A percentile compares a stretch with the other conserved stretches of the same genome.
phyloP scores from a whole-genome alignment of 2,797 vertebrate species.

The Sebastes kiyomatsui region DNA sequence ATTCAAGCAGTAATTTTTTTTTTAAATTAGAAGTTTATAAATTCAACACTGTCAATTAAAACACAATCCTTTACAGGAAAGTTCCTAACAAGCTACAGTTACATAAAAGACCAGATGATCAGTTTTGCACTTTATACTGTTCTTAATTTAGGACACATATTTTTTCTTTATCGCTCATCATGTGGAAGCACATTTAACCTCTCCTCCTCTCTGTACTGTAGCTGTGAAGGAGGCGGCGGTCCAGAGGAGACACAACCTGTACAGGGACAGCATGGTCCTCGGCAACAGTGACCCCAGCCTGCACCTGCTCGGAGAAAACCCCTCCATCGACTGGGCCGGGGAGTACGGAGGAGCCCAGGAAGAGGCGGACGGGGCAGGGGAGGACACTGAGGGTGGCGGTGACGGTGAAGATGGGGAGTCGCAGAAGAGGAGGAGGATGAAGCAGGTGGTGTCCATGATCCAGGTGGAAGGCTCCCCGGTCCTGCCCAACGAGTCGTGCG shows the following conservation, averaged over 20 bases:
- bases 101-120: not conserved
- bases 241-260: slow-evolving; percentile 95
- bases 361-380: not conserved
- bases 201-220: slow-evolving; percentile 70
- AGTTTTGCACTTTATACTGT: not conserved
- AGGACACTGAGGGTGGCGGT: slow-evolving; percentile 15
- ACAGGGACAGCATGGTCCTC: slow-evolving; percentile 94
- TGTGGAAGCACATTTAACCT: not conserved
- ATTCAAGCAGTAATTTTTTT: too few species aligned
- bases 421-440: slow-evolving; percentile 84
- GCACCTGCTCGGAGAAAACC: slow-evolving; percentile 87
- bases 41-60: too few species aligned
- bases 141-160: not conserved
- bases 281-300: slow-evolving; percentile 94
- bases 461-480: slow-evolving; percentile 75
- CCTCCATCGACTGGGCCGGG: slow-evolving; percentile 89
- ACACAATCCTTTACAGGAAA: not conserved
- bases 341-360: slow-evolving; percentile 71
- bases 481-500: slow-evolving; percentile 67
- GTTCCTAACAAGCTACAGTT: too few species aligned
- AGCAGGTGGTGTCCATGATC: slow-evolving; percentile 94
- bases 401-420: slow-evolving; percentile 7
- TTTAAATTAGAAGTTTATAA: too few species aligned
- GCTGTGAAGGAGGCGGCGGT: slow-evolving; percentile 95
- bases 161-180: not conserved